A percentile compares a stretch with the other conserved stretches of the same genome.
Conservation (phyloP, 2,888 invertebrate species). For the Melangyna quadrimaculata region DNA sequence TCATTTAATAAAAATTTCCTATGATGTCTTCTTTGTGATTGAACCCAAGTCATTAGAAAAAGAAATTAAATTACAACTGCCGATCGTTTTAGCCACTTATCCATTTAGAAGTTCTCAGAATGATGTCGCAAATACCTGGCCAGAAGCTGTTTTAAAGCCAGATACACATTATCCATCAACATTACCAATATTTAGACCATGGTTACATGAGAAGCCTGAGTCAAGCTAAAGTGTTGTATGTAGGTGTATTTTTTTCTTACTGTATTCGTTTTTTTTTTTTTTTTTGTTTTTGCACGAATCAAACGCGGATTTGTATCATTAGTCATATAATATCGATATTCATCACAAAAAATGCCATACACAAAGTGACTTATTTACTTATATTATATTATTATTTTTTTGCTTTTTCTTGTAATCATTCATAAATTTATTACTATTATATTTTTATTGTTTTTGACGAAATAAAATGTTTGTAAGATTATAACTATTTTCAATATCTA, state of each 20-base stretch:
- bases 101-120: slow-evolving; percentile 87
- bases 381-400: not conserved
- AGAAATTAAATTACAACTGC: slow-evolving; percentile 94
- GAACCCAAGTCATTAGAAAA: slow-evolving; percentile 95
- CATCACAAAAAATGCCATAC: slow-evolving; percentile 68
- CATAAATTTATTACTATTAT: slow-evolving; percentile 8
- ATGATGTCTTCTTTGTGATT: slow-evolving; percentile 95
- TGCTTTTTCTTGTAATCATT: slow-evolving; percentile 6
- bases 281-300: slow-evolving; percentile 9
- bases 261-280: not conserved
- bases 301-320: slow-evolving; percentile 55
- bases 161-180: slow-evolving; percentile 97
- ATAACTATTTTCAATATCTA: not conserved
- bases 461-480: not conserved
- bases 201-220: slow-evolving; percentile 87
- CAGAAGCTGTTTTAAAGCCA: slow-evolving; percentile 86
- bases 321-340: slow-evolving; percentile 57
- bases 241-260: not conserved
- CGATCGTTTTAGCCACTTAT: slow-evolving; percentile 95
- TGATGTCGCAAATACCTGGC: slow-evolving; percentile 83
- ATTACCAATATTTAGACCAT: slow-evolving; percentile 94
- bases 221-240: slow-evolving; percentile 73
- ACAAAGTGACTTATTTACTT: slow-evolving; percentile 52
- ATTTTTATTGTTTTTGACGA: not conserved
- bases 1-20: slow-evolving; percentile 95